Base-by-base conservation (phyloP, 1,140 invertebrate species). In the Zaprionus nigranus region DNA sequence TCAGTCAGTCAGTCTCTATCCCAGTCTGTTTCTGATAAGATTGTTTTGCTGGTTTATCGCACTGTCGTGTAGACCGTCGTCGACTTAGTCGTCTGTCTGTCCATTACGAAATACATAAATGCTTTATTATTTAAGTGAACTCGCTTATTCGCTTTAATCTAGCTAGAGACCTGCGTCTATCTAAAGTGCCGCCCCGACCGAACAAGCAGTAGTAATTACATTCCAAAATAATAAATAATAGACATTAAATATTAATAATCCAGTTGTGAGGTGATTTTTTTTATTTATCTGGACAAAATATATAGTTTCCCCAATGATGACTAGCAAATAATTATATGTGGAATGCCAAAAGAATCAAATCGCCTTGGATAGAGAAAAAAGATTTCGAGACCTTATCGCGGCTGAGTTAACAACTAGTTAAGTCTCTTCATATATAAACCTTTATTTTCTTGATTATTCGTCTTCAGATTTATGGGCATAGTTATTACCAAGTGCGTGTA, bases 61-160 rank as follows among this genome's bases (percentile, higher is more conserved):
- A 28, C 62, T 53, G 51, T 43, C 77, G 76, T 68, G 49, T 58
- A 30, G 49, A 61, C 24, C 40, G 17, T 34, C 34, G 63, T 61
- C 40, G n/a, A 7, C 40, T 15, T 43, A 7, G 40, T n/a, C 40
- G 40, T 46, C 40, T 46, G 3, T 46, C 46, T 56, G 24, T 64
- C 63, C 64, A 58, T 70, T 64, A 71, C 59, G 77, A 82, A 65
- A 67, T 43, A 17, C 40, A 43, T 43, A 69, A 82, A 69, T 68
- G 68, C 65, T 87, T 87, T 80, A 87, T 86, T 86, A 80, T 77
- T 86, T 88, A 83, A 87, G 80, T 83, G 77, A 80, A 63, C 74
- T 77, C 69, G 40, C 79, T 87, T 78, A 70, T 79, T 77, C 83
- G 70, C 66, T 76, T 85, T 60, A 87, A 86, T 83, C 82, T 85